Conservation (phyloP, 1,140 invertebrate species). For the Tetragonula clypearis region DNA sequence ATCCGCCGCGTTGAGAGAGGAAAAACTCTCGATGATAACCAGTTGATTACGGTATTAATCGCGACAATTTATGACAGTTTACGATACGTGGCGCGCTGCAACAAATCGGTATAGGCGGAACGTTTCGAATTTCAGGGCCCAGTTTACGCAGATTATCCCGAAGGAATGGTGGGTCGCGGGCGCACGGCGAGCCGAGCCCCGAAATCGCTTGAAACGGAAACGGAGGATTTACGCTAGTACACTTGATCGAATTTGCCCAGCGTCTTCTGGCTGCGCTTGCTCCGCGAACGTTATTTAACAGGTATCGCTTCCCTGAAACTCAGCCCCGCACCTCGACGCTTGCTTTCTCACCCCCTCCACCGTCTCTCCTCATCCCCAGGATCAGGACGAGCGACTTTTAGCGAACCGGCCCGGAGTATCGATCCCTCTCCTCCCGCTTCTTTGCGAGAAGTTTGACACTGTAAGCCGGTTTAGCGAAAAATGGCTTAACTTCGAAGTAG, state of each 20-base stretch:
- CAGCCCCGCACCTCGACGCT: neutral
- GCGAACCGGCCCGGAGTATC: conserved; percentile 53
- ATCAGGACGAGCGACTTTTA: conserved; percentile 41
- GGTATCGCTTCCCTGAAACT: conserved; percentile 33
- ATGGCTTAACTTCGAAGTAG: conserved; percentile 75
- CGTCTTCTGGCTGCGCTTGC: conserved; percentile 22
- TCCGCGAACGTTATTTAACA: conserved; percentile 43
- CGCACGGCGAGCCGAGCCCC: conserved; percentile 18
- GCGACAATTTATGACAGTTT: conserved; percentile 12
- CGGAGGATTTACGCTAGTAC: conserved; percentile 53
- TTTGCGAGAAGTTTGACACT: conserved; percentile 72
- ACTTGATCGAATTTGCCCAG: conserved; percentile 52
- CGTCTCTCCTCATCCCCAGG: conserved; percentile 7
- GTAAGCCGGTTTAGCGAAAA: conserved; percentile 79
- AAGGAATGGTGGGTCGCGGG: conserved; percentile 46
- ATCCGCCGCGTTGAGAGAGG: accelerated
- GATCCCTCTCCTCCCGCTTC: conserved; percentile 54
- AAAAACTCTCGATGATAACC: too few relatives aligned
- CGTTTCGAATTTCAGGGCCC: conserved; percentile 28
- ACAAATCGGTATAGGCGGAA: neutral
- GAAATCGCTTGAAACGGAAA: conserved; percentile 49
- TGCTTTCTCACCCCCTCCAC: neutral
- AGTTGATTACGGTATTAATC: conserved; percentile 34
- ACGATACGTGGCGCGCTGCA: conserved; percentile 22
- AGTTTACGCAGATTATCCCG: conserved; percentile 56